Evolutionary conservation across 1,140 invertebrate species (phyloP).

Genomic region (Drosophila tropicalis): DNA sequence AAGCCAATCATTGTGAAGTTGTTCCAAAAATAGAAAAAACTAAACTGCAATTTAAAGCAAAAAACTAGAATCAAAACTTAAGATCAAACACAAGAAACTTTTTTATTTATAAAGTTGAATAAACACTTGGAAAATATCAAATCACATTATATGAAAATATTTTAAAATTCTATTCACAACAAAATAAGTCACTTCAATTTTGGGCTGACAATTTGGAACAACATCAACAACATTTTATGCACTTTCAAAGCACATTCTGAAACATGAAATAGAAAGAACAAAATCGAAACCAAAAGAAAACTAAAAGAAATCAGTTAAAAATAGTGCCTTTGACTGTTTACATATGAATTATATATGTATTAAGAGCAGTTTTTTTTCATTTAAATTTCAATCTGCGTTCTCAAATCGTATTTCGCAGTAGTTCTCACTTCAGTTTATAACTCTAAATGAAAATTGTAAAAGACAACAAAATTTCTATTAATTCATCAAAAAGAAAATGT

Average conservation of each 20-base stretch:
- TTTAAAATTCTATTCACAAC: too few species aligned
- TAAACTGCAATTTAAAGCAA: not conserved
- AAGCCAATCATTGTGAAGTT: not conserved
- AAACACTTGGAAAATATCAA: too few species aligned
- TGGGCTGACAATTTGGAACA: not conserved
- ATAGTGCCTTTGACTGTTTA: constrained; percentile 75
- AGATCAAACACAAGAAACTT: too few species aligned
- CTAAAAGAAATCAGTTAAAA: constrained; percentile 41
- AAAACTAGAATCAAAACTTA: not conserved
- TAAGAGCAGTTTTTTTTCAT: constrained; percentile 21
- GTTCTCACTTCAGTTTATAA: not conserved
- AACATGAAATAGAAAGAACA: constrained; percentile 10
- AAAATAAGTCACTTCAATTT: too few species aligned
- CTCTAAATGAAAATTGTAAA: constrained; percentile 28
- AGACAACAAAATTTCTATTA: not conserved
- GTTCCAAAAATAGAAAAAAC: not conserved
- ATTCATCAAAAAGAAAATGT: not conserved
- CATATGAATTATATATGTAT: constrained; percentile 15
- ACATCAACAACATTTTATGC: not conserved
- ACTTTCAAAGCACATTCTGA: constrained; percentile 17
- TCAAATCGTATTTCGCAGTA: too few species aligned
- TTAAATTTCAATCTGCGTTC: constrained; percentile 3
- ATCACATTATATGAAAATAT: too few species aligned
- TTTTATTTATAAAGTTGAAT: too few species aligned
- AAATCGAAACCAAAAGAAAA: constrained; percentile 29